Percentiles rank a stretch among this genome's conserved stretches.
phyloP scores from a whole-genome alignment of 1,140 invertebrate genomes.

The Cyclina sinensis region DNA sequence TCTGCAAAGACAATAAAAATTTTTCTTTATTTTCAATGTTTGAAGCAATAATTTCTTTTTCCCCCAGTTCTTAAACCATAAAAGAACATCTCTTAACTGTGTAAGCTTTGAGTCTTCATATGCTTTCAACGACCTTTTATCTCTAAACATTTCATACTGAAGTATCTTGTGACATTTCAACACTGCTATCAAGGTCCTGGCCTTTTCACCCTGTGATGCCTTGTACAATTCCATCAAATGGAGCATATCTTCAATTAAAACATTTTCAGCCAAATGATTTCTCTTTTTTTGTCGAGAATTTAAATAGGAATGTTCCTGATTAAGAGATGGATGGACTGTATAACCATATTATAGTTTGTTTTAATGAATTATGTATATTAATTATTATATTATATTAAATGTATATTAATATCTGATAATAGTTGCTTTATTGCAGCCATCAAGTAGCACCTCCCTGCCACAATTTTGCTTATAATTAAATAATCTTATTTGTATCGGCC shows the following conservation, averaged over 20 bases:
- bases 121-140: neutral
- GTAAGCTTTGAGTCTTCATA: neutral
- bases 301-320: constrained; percentile 43
- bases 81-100: neutral
- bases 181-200: neutral
- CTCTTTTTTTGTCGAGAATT: constrained; percentile 51
- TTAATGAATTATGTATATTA: no score
- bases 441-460: no score
- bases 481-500: no score
- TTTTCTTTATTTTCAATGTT: constrained; percentile 13
- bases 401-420: no score
- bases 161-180: constrained; percentile 7
- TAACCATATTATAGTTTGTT: no score
- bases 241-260: constrained; percentile 51
- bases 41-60: no score
- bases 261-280: constrained; percentile 60
- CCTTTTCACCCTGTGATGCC: neutral
- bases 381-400: no score
- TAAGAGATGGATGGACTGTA: constrained; percentile 29
- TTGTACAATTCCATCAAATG: constrained; percentile 23
- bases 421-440: no score
- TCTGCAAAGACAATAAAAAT: constrained; percentile 2
- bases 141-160: constrained; percentile 18
- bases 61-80: neutral
- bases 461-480: no score